Conservation (phyloP, 2,797 vertebrate species). For the Streptopelia turtur region DNA sequence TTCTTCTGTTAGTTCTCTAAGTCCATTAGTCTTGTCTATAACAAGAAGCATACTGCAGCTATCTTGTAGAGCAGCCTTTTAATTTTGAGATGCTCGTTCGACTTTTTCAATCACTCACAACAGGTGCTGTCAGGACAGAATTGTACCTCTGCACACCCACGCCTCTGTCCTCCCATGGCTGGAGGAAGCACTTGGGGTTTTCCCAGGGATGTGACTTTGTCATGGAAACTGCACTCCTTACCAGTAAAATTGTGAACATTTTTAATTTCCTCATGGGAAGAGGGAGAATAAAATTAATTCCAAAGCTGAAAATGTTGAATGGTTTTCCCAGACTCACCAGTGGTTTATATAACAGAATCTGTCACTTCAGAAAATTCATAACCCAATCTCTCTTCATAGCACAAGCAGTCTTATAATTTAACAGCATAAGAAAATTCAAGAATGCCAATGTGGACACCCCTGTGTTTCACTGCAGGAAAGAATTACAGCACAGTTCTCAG, state of each 20-base stretch:
- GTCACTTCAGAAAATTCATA: constrained; percentile 43
- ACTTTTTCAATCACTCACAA: not conserved
- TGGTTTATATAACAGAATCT: not conserved
- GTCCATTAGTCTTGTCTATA: not conserved
- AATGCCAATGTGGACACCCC: constrained; percentile 53
- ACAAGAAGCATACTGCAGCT: not conserved
- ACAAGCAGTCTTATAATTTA: constrained; percentile 59
- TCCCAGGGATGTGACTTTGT: constrained; percentile 43
- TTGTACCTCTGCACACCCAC: not conserved
- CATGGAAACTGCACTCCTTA: constrained; percentile 21
- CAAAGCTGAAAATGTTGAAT: constrained; percentile 33
- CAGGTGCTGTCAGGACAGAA: constrained; percentile 14
- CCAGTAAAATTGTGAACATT: not conserved
- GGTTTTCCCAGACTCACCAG: constrained; percentile 33
- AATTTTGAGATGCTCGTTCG: not conserved
- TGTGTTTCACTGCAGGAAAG: constrained; percentile 62
- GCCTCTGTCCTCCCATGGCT: not conserved
- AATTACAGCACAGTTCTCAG: constrained; percentile 49
- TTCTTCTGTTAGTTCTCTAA: not conserved
- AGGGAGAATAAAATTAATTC: constrained; percentile 50
- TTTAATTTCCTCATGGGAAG: constrained; percentile 34
- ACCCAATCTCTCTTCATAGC: constrained; percentile 18
- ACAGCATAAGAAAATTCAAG: constrained; percentile 49
- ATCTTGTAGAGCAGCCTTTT: not conserved
- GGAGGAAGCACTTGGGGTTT: constrained; percentile 13